Conservation (phyloP, 2,888 invertebrate genomes). For the Hydraecia micacea region DNA sequence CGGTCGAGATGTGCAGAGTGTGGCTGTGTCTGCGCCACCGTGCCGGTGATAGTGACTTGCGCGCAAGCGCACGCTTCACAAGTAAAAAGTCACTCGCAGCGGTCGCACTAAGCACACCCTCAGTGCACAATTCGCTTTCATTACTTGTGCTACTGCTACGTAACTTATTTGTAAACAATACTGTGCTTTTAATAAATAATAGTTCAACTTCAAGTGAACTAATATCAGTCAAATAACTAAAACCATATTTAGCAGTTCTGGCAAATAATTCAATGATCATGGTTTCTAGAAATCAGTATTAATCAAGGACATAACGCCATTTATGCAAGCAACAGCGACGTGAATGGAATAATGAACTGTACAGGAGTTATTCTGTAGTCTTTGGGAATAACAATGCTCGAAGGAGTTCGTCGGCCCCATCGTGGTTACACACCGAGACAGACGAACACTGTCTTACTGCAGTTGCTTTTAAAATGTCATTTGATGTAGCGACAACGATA, state of each 20-base stretch:
- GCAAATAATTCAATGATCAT: conserved; percentile 48
- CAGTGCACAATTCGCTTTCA: conserved; percentile 56
- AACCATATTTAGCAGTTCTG: conserved; percentile 25
- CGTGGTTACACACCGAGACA: conserved; percentile 82
- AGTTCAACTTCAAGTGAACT: neutral
- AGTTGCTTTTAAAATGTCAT: conserved; percentile 78
- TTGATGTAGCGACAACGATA: conserved; percentile 72
- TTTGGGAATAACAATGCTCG: conserved; percentile 87
- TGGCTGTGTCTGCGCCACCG: conserved; percentile 67
- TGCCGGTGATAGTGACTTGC: conserved; percentile 66
- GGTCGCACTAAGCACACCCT: conserved; percentile 69
- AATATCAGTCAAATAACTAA: conserved; percentile 3
- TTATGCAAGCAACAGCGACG: conserved; percentile 79
- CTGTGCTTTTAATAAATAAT: conserved; percentile 8
- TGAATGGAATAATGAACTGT: conserved; percentile 84
- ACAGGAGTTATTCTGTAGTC: conserved; percentile 81
- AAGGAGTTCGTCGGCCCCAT: conserved; percentile 85
- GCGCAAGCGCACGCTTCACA: conserved; percentile 68
- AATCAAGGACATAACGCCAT: conserved; percentile 79
- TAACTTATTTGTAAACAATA: conserved; percentile 52
- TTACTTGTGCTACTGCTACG: conserved; percentile 48
- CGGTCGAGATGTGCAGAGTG: conserved; percentile 83
- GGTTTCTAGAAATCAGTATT: conserved; percentile 63
- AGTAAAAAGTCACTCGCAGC: conserved; percentile 74
- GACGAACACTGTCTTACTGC: conserved; percentile 70